Conservation (phyloP, 2,113 vertebrate species). For the Heteronetta atricapilla region DNA sequence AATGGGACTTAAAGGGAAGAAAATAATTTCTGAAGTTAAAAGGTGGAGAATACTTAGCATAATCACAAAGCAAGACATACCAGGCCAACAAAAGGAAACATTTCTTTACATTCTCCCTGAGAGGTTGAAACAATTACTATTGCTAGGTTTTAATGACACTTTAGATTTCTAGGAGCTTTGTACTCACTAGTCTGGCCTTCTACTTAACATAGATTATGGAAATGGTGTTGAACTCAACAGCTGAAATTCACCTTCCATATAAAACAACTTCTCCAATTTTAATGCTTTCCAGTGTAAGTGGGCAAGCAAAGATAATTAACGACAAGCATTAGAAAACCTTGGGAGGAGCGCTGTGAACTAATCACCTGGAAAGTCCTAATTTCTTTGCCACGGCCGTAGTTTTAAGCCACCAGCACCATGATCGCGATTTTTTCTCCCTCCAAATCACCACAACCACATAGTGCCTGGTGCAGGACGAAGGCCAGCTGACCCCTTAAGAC, state of each 20-base stretch:
- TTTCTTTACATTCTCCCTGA: neutral
- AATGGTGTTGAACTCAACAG: neutral
- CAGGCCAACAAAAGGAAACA: neutral
- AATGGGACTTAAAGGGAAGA: neutral
- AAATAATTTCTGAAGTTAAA: conserved; percentile 2
- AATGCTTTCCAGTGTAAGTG: neutral
- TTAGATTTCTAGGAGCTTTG: neutral
- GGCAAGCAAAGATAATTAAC: neutral
- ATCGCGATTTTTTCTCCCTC: neutral
- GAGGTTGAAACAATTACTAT: neutral
- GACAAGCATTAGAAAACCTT: neutral
- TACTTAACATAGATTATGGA: neutral
- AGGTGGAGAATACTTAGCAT: neutral
- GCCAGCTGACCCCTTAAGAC: neutral
- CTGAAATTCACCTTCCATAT: neutral
- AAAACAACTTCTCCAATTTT: neutral
- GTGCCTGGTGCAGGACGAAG: neutral
- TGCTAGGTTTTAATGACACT: neutral
- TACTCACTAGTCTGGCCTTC: neutral
- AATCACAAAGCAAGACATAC: neutral
- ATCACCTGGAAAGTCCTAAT: neutral
- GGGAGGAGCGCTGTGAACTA: neutral
- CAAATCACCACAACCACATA: neutral
- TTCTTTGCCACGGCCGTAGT: neutral
- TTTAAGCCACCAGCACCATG: neutral